Evolutionary conservation across 2,797 vertebrate species (phyloP).

Genomic region (Oophaga sylvatica): DNA sequence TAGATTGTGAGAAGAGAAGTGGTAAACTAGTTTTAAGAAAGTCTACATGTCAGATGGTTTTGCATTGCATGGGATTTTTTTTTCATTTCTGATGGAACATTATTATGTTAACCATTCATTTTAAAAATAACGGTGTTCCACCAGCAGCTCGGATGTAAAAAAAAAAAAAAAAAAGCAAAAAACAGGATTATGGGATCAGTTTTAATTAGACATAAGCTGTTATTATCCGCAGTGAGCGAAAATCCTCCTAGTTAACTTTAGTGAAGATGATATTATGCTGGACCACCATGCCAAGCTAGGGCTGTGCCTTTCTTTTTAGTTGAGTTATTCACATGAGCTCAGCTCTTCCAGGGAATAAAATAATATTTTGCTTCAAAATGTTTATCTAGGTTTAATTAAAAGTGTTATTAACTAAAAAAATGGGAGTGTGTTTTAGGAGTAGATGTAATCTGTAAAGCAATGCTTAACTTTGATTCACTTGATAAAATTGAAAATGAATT

Average conservation of each 20-base stretch:
- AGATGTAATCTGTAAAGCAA: too few relatives aligned
- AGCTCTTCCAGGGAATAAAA: not conserved
- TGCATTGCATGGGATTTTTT: too few relatives aligned
- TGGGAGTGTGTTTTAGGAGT: too few relatives aligned
- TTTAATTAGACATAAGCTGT: conserved; percentile 6
- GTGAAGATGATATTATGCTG: not conserved
- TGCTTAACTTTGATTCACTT: not conserved
- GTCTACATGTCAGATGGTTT: too few relatives aligned
- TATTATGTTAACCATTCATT: too few relatives aligned
- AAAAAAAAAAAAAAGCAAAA: not conserved
- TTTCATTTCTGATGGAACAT: too few relatives aligned
- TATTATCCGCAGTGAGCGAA: conserved; percentile 4
- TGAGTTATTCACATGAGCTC: conserved; percentile 6
- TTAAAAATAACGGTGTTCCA: not conserved
- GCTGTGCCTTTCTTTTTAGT: not conserved
- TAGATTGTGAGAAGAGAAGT: too few relatives aligned
- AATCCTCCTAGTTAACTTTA: not conserved
- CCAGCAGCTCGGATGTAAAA: not conserved
- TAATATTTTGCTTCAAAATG: not conserved
- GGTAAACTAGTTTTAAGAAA: too few relatives aligned
- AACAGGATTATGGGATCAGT: not conserved
- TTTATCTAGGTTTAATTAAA: not conserved
- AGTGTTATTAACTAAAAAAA: not conserved
- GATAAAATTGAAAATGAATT: too few relatives aligned
- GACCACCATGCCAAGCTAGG: not conserved